These are phyloP conservation scores for Pseudomyrmex concolor DNA, from an alignment of 1,140 invertebrate species.

Conservation along the genomic window DNA sequence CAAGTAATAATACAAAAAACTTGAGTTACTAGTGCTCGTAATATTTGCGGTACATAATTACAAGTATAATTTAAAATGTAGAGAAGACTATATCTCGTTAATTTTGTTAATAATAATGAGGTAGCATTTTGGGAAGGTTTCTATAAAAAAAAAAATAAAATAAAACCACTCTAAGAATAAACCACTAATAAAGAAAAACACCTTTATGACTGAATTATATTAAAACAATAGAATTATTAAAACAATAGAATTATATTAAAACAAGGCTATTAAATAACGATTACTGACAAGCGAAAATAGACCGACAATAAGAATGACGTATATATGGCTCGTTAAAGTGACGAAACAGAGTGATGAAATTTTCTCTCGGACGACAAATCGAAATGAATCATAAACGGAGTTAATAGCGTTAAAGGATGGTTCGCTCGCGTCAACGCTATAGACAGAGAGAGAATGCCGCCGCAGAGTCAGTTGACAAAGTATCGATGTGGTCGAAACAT, in stretches of 20 bases:
- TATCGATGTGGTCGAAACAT: constrained; percentile 53
- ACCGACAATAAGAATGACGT: constrained; percentile 11
- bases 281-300: neutral
- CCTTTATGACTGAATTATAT: neutral
- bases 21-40: no score
- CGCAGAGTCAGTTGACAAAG: constrained; percentile 36
- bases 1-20: neutral
- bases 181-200: neutral
- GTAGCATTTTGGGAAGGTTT: neutral
- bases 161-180: neutral
- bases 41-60: neutral
- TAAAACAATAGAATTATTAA: neutral
- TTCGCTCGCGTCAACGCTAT: constrained; percentile 20
- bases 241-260: neutral
- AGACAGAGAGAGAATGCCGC: neutral
- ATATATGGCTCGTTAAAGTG: constrained; percentile 19
- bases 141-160: neutral
- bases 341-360: neutral
- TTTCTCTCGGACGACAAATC: constrained; percentile 1
- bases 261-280: neutral
- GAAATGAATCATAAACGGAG: neutral
- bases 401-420: constrained; percentile 20
- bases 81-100: neutral
- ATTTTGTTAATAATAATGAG: neutral
- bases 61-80: neutral